These are phyloP conservation scores for Apotomis capreana DNA, from an alignment of 2,888 invertebrate genomes.

Conservation along the genomic window DNA sequence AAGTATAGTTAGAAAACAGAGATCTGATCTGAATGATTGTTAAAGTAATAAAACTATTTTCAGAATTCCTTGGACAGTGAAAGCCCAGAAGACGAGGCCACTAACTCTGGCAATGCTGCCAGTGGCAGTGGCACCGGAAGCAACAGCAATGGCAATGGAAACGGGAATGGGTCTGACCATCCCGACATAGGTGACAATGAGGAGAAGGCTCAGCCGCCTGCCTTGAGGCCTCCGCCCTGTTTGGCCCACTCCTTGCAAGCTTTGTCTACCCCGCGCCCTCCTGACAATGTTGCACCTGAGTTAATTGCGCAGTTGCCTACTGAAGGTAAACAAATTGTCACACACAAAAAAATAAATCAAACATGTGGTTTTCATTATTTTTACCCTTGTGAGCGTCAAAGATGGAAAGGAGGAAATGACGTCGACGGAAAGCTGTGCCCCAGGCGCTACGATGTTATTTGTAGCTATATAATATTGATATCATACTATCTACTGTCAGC, in stretches of 20 bases:
- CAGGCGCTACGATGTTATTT: too few species aligned
- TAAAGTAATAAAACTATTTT: slow-evolving; percentile 35
- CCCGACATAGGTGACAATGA: slow-evolving; percentile 38
- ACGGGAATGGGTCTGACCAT: slow-evolving; percentile 14
- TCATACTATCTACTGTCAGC: too few species aligned
- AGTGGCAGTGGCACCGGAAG: slow-evolving; percentile 62
- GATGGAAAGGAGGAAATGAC: too few species aligned
- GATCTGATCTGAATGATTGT: too few species aligned
- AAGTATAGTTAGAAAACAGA: too few species aligned
- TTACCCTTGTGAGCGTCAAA: too few species aligned
- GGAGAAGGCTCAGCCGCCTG: slow-evolving; percentile 55
- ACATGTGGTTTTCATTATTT: too few species aligned
- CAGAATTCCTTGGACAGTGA: slow-evolving; percentile 77
- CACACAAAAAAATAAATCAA: too few species aligned
- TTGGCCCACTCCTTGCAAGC: slow-evolving; percentile 85
- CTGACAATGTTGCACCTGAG: slow-evolving; percentile 84
- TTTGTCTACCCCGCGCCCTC: slow-evolving; percentile 82
- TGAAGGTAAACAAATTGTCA: slow-evolving; percentile 80
- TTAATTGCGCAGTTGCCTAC: slow-evolving; percentile 88
- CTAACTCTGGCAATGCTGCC: slow-evolving; percentile 66
- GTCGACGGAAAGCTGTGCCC: too few species aligned
- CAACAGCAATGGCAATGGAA: slow-evolving; percentile 27
- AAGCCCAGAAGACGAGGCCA: slow-evolving; percentile 77
- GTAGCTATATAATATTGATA: too few species aligned
- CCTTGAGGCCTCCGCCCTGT: slow-evolving; percentile 79